Conservation (phyloP, 2,113 vertebrate species). For the Platichthys flesus region DNA sequence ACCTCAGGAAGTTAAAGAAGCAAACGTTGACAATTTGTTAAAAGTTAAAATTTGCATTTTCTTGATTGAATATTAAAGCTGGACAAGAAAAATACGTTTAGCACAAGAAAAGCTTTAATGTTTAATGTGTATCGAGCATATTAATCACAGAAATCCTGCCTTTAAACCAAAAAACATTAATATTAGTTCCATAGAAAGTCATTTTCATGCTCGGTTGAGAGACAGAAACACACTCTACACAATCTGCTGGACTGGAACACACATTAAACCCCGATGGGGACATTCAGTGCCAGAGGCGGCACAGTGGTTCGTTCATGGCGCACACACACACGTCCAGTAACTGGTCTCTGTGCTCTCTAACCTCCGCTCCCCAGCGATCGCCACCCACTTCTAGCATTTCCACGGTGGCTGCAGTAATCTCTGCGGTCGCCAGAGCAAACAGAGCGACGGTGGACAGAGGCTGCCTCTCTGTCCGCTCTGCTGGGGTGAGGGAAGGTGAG, state of each 20-base stretch:
- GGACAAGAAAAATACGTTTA: background rate
- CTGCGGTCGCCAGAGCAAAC: conserved; percentile 61
- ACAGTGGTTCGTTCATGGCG: conserved; percentile 47
- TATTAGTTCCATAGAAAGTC: conserved; percentile 17
- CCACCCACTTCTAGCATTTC: conserved; percentile 70
- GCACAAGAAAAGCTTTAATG: too few relatives aligned
- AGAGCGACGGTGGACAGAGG: conserved; percentile 54
- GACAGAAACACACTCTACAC: background rate
- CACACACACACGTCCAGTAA: conserved; percentile 15
- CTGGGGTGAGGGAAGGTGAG: conserved; percentile 41
- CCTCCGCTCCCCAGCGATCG: conserved; percentile 51
- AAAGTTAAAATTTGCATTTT: background rate
- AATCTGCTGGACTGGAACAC: background rate
- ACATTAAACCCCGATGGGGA: conserved; percentile 17
- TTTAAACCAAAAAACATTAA: background rate
- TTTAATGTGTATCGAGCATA: background rate
- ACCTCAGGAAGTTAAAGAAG: too few relatives aligned
- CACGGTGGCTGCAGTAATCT: conserved; percentile 69
- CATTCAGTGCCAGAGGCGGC: conserved; percentile 42
- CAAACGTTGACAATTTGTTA: too few relatives aligned
- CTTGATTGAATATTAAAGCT: background rate
- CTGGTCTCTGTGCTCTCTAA: conserved; percentile 42
- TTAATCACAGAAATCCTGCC: background rate
- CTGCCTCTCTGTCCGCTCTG: conserved; percentile 19
- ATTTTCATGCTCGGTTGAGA: background rate